Percentiles rank a stretch among this genome's conserved stretches.
Evolutionary conservation across 2,888 invertebrate species (phyloP).

Genomic region (Xiphydria camelus): DNA sequence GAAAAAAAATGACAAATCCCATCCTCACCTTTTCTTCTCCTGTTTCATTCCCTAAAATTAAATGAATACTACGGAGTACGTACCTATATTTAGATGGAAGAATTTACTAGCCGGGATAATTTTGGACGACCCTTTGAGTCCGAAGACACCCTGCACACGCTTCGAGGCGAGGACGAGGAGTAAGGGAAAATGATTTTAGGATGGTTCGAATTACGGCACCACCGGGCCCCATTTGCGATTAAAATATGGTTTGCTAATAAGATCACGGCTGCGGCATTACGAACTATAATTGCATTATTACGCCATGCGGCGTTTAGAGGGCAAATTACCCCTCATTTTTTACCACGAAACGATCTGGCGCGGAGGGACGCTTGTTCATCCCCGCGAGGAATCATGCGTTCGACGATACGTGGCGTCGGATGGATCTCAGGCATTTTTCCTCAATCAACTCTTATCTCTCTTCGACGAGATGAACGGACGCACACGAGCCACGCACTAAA

Average conservation of each 20-base stretch:
- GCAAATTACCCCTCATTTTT: constrained; percentile 33
- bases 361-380: no score
- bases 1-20: no score
- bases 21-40: no score
- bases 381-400: no score
- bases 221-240: constrained; percentile 49
- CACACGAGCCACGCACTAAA: no score
- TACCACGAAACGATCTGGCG: neutral
- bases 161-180: constrained; percentile 27
- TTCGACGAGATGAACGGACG: no score
- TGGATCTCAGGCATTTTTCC: no score
- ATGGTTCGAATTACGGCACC: constrained; percentile 34
- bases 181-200: neutral
- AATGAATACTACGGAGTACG: no score
- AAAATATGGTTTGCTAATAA: constrained; percentile 56
- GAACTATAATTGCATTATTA: constrained; percentile 52
- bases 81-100: no score
- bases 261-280: constrained; percentile 33
- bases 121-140: constrained; percentile 17
- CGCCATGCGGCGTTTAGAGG: constrained; percentile 27
- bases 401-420: no score
- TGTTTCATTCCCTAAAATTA: no score
- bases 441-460: no score
- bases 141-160: constrained; percentile 9
- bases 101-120: constrained; percentile 3